phyloP scores from a whole-genome alignment of 2,888 invertebrate species.

The Aleiodes leptofemur region DNA sequence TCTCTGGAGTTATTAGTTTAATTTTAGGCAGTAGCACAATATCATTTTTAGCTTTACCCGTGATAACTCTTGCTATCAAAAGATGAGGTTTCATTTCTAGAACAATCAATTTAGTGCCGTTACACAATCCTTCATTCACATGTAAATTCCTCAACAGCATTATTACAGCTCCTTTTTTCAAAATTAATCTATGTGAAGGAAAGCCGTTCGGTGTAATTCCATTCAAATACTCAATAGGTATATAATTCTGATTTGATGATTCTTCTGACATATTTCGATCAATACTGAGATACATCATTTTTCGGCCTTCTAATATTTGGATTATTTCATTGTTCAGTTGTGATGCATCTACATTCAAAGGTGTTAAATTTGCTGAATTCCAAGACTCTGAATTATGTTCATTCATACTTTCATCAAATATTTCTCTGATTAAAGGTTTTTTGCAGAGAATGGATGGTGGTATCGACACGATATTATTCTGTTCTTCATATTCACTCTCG shows the following conservation, averaged over 20 bases:
- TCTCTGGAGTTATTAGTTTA: constrained; percentile 22
- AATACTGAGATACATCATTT: constrained; percentile 17
- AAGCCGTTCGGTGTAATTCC: constrained; percentile 59
- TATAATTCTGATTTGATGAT: constrained; percentile 1
- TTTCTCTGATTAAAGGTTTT: constrained; percentile 15
- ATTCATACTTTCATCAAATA: constrained; percentile 33
- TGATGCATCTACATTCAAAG: constrained; percentile 39
- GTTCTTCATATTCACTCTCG: neutral
- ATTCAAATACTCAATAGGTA: constrained; percentile 60
- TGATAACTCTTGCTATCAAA: constrained; percentile 63
- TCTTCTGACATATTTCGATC: constrained; percentile 33
- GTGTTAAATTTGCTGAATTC: constrained; percentile 38
- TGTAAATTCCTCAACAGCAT: constrained; percentile 55
- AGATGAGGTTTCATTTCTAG: constrained; percentile 45
- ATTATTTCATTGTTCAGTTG: constrained; percentile 36
- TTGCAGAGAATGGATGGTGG: neutral
- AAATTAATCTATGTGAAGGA: constrained; percentile 56
- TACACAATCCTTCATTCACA: constrained; percentile 52
- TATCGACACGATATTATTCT: constrained; percentile 23
- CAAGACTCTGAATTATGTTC: constrained; percentile 17
- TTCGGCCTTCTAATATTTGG: neutral
- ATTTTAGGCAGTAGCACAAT: constrained; percentile 34
- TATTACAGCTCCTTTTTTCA: constrained; percentile 54
- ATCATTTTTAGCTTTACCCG: constrained; percentile 40
- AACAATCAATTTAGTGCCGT: constrained; percentile 51